Conservation (phyloP, 2,113 vertebrate genomes). For the Chiloscyllium plagiosum region DNA sequence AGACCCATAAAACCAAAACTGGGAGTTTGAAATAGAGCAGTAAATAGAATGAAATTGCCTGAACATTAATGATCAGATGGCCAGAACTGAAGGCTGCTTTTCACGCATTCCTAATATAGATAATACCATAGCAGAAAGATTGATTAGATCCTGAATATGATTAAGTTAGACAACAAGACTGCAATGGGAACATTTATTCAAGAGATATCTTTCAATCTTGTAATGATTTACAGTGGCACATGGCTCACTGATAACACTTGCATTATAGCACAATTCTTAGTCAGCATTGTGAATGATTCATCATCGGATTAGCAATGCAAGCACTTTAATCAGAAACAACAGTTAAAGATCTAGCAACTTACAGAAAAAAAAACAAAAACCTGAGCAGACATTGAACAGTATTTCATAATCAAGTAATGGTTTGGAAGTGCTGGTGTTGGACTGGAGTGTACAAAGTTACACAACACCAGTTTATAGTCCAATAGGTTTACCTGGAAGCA, state of each 20-base stretch:
- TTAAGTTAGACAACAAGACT: neutral
- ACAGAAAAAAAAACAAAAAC: neutral
- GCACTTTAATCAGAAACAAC: neutral
- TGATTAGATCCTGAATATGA: neutral
- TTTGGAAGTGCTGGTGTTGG: no score
- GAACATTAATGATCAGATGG: neutral
- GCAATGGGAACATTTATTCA: neutral
- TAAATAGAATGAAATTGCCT: neutral
- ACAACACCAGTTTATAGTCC: no score
- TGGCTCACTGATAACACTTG: neutral
- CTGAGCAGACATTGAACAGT: neutral
- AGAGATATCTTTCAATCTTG: constrained; percentile 2
- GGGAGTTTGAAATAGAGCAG: neutral
- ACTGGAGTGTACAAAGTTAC: no score
- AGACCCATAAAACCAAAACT: no score
- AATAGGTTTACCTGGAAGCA: no score
- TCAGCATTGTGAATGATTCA: neutral
- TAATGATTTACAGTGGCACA: constrained; percentile 10
- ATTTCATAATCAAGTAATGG: neutral
- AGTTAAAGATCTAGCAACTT: neutral
- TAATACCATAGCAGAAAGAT: neutral
- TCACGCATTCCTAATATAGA: neutral
- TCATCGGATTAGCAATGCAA: constrained; percentile 16
- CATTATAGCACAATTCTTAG: neutral
- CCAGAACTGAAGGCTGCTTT: neutral